phyloP scores from a whole-genome alignment of 2,797 vertebrate species.

The Cyclopterus lumpus region DNA sequence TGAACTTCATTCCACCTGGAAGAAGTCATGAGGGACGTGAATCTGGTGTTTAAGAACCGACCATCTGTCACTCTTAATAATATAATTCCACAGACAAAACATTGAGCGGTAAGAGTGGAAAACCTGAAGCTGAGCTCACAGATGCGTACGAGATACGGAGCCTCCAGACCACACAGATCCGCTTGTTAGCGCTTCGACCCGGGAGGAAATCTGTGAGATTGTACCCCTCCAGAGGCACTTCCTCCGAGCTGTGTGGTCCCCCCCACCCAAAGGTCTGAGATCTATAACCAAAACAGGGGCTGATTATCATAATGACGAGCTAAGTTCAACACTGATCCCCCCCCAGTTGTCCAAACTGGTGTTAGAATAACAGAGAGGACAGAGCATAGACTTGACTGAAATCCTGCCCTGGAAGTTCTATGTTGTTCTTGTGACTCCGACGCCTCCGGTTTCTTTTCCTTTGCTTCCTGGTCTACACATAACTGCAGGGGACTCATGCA shows the following conservation, averaged over 20 bases:
- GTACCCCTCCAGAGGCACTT: conserved; percentile 29
- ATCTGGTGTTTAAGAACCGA: not conserved
- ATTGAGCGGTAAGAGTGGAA: not conserved
- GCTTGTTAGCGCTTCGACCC: not conserved
- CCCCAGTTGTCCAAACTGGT: conserved; percentile 30
- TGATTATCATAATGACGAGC: conserved; percentile 49
- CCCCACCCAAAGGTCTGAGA: conserved; percentile 12
- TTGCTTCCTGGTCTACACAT: not conserved
- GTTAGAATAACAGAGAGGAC: not conserved
- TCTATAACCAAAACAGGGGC: conserved; percentile 47
- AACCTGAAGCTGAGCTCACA: conserved; percentile 15
- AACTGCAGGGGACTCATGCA: not conserved
- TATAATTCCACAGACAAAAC: conserved; percentile 19
- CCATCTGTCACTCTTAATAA: not conserved
- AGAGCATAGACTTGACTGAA: not conserved
- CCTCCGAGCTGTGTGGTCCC: conserved; percentile 62
- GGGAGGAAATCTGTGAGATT: conserved; percentile 21
- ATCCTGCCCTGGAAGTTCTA: conserved; percentile 36
- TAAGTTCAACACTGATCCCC: conserved; percentile 37
- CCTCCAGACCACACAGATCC: conserved; percentile 49
- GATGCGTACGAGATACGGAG: not conserved
- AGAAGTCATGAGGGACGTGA: not conserved
- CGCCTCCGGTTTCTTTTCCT: not conserved
- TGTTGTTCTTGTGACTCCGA: conserved; percentile 3
- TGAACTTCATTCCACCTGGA: not conserved